phyloP scores from a whole-genome alignment of 2,113 vertebrate species.

The Tragulus kanchil region DNA sequence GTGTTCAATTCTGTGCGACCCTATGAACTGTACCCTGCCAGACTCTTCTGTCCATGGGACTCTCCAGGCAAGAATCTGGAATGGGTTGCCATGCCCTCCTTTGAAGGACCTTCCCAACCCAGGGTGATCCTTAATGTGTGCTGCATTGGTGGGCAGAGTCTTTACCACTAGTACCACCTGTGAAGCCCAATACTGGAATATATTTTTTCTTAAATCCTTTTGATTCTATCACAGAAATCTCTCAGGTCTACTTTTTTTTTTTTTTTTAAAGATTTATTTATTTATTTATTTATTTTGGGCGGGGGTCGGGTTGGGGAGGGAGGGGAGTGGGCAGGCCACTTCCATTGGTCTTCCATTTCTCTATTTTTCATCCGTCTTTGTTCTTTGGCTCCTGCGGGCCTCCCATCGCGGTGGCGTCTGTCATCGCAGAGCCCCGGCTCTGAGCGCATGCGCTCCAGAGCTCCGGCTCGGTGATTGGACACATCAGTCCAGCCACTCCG shows the following conservation, averaged over 20 bases:
- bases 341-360: no score
- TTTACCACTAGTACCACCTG: background rate
- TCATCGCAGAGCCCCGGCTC: no score
- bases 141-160: background rate
- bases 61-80: background rate
- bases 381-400: no score
- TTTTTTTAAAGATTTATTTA: no score
- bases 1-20: accelerated
- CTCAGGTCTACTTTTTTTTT: background rate
- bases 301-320: no score
- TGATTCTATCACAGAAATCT: background rate
- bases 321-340: no score
- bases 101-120: background rate
- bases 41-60: background rate
- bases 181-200: background rate
- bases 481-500: no score
- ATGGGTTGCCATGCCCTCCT: background rate
- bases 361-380: no score
- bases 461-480: no score
- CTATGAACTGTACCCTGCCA: background rate
- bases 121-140: background rate
- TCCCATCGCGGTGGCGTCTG: no score
- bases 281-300: no score
- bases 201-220: background rate
- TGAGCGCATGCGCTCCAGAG: no score